phyloP scores from a whole-genome alignment of 92 coral and sea anemone genomes.

The Plumapathes pennacea region DNA sequence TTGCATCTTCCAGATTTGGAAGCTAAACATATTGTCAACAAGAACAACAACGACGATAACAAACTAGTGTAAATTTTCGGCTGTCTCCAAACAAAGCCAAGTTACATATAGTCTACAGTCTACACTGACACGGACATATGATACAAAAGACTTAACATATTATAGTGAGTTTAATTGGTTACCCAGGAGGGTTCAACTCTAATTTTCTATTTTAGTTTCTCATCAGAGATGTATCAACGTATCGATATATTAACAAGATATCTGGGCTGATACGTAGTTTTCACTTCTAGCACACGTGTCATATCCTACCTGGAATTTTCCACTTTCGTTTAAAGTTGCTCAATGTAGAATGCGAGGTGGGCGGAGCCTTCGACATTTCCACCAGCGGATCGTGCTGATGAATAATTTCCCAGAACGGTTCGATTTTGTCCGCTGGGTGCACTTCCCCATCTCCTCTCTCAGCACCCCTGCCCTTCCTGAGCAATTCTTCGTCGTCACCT shows the following conservation, averaged over 20 bases:
- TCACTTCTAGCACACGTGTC: no score
- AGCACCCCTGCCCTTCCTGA: constrained; percentile 26
- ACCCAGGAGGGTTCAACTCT: no score
- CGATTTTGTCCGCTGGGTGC: constrained; percentile 62
- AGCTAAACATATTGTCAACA: constrained; percentile 31
- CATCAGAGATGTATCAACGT: no score
- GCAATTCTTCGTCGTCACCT: constrained; percentile 5
- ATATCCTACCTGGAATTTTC: constrained; percentile 91
- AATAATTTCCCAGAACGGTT: constrained; percentile 92
- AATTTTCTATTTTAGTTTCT: no score
- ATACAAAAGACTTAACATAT: no score
- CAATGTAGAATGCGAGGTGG: constrained; percentile 67
- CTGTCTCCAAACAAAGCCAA: no score
- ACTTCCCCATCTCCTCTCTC: constrained; percentile 32
- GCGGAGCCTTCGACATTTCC: constrained; percentile 53
- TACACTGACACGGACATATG: no score
- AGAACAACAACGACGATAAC: neutral
- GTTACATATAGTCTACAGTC: no score
- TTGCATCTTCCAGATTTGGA: constrained; percentile 83
- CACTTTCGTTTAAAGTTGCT: constrained; percentile 84
- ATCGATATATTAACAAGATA: no score
- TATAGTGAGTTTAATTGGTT: no score
- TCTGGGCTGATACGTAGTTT: no score
- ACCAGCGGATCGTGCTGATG: constrained; percentile 73
- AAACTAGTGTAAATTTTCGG: no score